Evolutionary conservation across 2,888 invertebrate genomes (phyloP), one percentile per base, ranked within the genome.

Genomic region (Tetramorium bicarinatum): DNA sequence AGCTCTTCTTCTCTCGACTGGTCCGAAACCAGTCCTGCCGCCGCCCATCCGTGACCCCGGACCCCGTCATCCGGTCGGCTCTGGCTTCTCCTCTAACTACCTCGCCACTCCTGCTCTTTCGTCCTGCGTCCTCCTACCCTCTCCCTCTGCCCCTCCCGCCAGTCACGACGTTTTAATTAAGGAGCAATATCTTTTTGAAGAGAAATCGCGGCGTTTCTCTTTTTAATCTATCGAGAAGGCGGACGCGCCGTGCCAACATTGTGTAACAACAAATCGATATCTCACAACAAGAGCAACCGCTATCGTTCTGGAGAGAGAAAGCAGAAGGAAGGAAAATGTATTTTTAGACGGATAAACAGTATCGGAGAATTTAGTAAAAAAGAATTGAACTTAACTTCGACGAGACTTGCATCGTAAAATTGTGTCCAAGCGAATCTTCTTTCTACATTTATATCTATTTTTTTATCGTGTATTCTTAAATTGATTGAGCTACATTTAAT

Each of bases 41-140:
- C 93, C 92, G 92, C 93, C 93, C 94, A 94, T 93, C 93, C 94
- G 91, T 94, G 94, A 94, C 94, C 94, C 93, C 93, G 89, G 94
- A 94, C 93, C 93, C 90, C 94, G 92, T 94, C 93, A 93, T 94
- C 94, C 94, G 94, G 94, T 93, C 93, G 91, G 86, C 86, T 89
- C 83, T 54, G 67, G 77, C 82, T 85, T 86, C 82, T 83, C 86
- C 80, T 87, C 77, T 87, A 64, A 82, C 84, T 54, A 74, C 79
- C 88, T 89, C 85, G 79, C 86, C 86, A 85, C 76, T 84, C 41
- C 49, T 67, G 29, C 62, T 72, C 81, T 82, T 64, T 82, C 64
- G 82, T 72, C 75, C 71, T 71, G 71, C 64, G 44, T 71, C 54
- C 59, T 83, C 64, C 56, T 80, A 72, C 77, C 87, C 80, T 80